These are phyloP conservation scores for Heterochromis multidens DNA, from an alignment of 2,113 vertebrate genomes.

Conservation along the genomic window DNA sequence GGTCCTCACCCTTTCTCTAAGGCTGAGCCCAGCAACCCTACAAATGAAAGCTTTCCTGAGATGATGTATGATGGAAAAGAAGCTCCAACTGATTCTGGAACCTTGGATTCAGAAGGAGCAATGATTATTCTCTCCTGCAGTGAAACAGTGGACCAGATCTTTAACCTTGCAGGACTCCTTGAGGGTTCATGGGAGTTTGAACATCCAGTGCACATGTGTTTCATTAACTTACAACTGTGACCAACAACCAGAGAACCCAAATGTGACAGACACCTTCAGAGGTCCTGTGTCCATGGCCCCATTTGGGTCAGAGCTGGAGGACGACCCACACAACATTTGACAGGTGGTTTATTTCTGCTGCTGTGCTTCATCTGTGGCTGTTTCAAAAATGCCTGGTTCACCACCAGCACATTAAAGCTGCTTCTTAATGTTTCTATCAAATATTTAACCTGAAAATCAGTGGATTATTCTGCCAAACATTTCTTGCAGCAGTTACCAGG, in stretches of 20 bases:
- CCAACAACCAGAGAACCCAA: too few relatives aligned
- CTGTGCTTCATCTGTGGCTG: neutral
- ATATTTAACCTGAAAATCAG: neutral
- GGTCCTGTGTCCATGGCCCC: neutral
- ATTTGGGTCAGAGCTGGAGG: neutral
- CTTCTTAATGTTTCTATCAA: neutral
- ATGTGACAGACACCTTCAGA: neutral
- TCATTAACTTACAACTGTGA: rapidly evolving
- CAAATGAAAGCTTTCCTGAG: too few relatives aligned
- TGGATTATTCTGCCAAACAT: neutral
- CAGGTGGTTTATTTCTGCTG: too few relatives aligned
- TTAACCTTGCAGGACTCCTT: too few relatives aligned
- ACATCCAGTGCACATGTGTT: neutral
- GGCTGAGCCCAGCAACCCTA: too few relatives aligned
- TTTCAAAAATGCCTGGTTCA: neutral
- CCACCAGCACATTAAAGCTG: neutral
- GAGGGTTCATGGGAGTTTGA: neutral
- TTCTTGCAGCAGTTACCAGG: rapidly evolving
- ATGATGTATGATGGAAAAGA: too few relatives aligned
- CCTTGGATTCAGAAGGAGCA: neutral
- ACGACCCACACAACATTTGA: too few relatives aligned
- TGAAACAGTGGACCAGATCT: too few relatives aligned
- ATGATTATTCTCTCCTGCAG: neutral
- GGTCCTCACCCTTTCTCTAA: too few relatives aligned
- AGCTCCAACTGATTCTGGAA: neutral